Evolutionary conservation across 2,113 vertebrate species (phyloP).

Genomic region (Xiphias gladius): DNA sequence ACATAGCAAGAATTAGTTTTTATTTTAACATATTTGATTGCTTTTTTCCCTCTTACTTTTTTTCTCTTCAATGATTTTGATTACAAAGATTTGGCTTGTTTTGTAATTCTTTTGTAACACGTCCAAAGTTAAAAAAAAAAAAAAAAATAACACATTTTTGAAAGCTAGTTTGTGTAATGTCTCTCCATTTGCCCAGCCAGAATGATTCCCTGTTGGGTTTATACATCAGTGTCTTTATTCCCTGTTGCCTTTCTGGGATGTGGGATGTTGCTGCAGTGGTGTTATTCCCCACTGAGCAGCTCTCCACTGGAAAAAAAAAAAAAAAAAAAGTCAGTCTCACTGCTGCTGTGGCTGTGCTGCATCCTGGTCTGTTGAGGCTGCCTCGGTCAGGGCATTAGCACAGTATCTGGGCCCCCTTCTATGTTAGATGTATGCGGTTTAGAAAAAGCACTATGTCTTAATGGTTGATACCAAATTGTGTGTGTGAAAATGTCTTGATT

Average conservation of each 20-base stretch:
- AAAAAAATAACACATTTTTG: slow-evolving; percentile 1
- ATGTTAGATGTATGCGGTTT: background rate
- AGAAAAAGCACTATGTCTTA: background rate
- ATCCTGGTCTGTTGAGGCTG: background rate
- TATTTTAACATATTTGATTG: background rate
- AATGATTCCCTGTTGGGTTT: slow-evolving; percentile 29
- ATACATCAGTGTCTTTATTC: slow-evolving; percentile 47
- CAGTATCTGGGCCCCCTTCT: background rate
- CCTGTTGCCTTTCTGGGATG: slow-evolving; percentile 20
- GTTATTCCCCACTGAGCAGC: slow-evolving; percentile 18
- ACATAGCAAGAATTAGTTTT: background rate
- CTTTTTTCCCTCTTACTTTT: background rate
- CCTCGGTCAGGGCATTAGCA: background rate
- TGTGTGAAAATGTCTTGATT: background rate
- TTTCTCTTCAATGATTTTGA: background rate
- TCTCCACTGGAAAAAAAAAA: background rate
- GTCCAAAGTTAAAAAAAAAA: slow-evolving; percentile 7
- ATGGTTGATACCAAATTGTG: background rate
- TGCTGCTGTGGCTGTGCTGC: slow-evolving; percentile 1
- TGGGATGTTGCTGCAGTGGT: slow-evolving; percentile 12
- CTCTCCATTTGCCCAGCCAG: background rate
- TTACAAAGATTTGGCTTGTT: background rate
- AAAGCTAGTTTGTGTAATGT: slow-evolving; percentile 8
- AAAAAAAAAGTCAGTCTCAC: background rate
- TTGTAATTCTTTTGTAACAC: background rate